A percentile compares a stretch with the other conserved stretches of the same genome.
Conservation (phyloP, 2,888 invertebrate genomes). For the Glaucopsyche alexis region DNA sequence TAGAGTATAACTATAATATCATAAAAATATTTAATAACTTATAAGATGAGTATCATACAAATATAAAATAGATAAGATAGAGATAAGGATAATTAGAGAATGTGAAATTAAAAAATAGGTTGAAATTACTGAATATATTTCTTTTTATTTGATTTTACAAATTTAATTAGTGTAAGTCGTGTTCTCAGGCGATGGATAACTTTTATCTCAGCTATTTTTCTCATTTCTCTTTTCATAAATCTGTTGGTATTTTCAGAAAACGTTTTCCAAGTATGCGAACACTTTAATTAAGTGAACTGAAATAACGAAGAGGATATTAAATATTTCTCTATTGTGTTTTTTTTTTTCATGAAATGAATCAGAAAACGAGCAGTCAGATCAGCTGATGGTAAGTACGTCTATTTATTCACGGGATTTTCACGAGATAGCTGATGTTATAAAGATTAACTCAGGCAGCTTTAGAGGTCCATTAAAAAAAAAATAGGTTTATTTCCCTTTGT, state of each 20-base stretch:
- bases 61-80: background rate
- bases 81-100: background rate
- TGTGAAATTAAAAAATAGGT: background rate
- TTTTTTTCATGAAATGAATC: background rate
- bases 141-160: background rate
- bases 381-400: no score
- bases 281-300: constrained; percentile 10
- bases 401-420: background rate
- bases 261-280: constrained; percentile 6
- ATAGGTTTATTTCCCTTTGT: no score
- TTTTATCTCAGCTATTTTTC: constrained; percentile 10
- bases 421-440: no score
- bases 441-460: no score
- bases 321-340: background rate
- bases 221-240: constrained; percentile 15
- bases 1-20: no score
- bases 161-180: constrained; percentile 13
- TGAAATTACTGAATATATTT: background rate
- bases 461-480: no score
- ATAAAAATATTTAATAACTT: no score
- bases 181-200: background rate
- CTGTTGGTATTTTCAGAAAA: constrained; percentile 15
- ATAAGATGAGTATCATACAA: no score
- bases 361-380: no score
- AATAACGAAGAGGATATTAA: background rate